Evolutionary conservation across 2,888 invertebrate genomes (phyloP).

Genomic region (Cryptocheilus praepositus): DNA sequence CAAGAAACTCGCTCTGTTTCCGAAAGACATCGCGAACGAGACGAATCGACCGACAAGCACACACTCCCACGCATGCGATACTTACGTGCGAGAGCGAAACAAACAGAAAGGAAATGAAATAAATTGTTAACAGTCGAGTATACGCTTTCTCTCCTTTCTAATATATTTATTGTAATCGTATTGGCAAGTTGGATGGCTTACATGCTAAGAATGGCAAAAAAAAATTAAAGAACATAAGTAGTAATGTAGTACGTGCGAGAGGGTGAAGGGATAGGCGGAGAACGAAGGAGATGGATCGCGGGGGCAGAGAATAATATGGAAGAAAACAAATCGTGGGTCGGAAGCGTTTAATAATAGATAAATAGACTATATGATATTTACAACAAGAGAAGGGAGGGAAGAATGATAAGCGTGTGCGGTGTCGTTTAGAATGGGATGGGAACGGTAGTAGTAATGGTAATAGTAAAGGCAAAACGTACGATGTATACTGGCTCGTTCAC

Average conservation of each 20-base stretch:
- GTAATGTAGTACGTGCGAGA: constrained; percentile 59
- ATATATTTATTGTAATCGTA: constrained; percentile 73
- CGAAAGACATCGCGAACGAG: background rate
- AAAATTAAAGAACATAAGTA: constrained; percentile 59
- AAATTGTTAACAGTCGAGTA: constrained; percentile 49
- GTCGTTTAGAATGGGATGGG: constrained; percentile 9
- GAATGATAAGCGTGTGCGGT: constrained; percentile 6
- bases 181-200: constrained; percentile 74
- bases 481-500: constrained; percentile 55
- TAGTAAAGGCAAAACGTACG: constrained; percentile 36
- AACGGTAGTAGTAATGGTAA: constrained; percentile 3
- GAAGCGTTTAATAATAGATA: constrained; percentile 53
- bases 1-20: background rate
- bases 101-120: constrained; percentile 49
- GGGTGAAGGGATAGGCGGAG: constrained; percentile 47
- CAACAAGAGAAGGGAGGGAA: constrained; percentile 42
- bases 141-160: constrained; percentile 60
- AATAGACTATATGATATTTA: constrained; percentile 64
- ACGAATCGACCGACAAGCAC: background rate
- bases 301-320: constrained; percentile 21
- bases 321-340: constrained; percentile 7
- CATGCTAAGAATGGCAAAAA: constrained; percentile 67
- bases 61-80: background rate
- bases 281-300: constrained; percentile 38
- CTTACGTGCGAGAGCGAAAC: constrained; percentile 29